These are phyloP conservation scores for Oreochromis aureus DNA, from an alignment of 2,113 vertebrate genomes.

Conservation along the genomic window DNA sequence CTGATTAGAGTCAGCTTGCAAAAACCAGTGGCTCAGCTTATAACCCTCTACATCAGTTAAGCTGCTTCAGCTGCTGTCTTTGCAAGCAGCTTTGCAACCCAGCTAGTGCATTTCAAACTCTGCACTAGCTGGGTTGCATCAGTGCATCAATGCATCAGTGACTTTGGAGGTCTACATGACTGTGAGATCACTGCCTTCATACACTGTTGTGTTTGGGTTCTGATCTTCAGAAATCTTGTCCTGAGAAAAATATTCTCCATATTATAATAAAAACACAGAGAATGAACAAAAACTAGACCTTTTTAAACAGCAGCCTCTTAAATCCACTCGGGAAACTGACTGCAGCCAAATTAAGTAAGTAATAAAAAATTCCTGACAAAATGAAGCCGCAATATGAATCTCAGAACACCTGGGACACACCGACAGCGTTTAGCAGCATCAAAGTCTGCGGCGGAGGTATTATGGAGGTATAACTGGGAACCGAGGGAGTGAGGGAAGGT, in stretches of 20 bases:
- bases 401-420: neutral
- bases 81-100: neutral
- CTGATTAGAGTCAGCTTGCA: neutral
- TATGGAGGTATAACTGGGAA: neutral
- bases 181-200: fast-evolving
- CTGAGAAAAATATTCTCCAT: neutral
- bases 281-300: neutral
- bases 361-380: neutral
- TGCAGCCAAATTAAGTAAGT: neutral
- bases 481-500: neutral
- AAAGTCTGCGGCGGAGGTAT: neutral
- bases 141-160: neutral
- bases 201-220: neutral
- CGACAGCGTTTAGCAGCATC: neutral
- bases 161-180: neutral
- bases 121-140: neutral
- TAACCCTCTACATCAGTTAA: neutral
- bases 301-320: neutral
- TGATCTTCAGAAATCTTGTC: neutral
- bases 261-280: neutral
- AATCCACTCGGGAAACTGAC: neutral
- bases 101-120: neutral
- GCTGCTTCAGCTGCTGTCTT: neutral
- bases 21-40: fast-evolving
- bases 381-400: neutral